Evolutionary conservation across 2,113 vertebrate genomes (phyloP).

Genomic region (Narcine bancroftii): DNA sequence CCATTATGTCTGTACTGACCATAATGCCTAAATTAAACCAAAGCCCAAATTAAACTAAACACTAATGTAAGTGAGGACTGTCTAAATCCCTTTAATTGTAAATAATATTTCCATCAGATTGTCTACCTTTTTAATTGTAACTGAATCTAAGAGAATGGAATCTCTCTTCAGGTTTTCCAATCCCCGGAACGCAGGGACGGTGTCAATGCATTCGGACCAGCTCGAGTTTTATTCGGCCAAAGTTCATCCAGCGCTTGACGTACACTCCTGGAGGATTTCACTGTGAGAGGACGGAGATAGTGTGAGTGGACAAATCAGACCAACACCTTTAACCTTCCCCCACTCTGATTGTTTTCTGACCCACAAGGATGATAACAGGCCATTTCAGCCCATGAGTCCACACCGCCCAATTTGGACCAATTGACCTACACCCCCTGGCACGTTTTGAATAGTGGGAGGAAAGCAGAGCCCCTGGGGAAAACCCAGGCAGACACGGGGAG

Average conservation of each 20-base stretch:
- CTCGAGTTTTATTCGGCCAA: background rate
- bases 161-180: background rate
- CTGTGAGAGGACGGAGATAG: background rate
- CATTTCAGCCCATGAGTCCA: no score
- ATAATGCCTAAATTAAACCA: no score
- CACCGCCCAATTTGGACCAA: no score
- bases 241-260: background rate
- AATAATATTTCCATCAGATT: background rate
- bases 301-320: slow-evolving; percentile 10
- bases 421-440: no score
- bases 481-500: no score
- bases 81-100: no score
- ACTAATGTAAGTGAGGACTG: background rate
- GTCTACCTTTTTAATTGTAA: background rate
- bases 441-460: no score
- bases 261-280: background rate
- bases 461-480: no score
- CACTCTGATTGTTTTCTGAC: background rate
- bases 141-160: background rate
- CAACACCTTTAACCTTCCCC: background rate
- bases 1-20: no score
- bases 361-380: no score
- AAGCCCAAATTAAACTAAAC: no score
- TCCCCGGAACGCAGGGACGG: background rate
- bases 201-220: background rate